Base-by-base conservation (phyloP, 2,797 vertebrate genomes). In the Epinephelus malabaricus region DNA sequence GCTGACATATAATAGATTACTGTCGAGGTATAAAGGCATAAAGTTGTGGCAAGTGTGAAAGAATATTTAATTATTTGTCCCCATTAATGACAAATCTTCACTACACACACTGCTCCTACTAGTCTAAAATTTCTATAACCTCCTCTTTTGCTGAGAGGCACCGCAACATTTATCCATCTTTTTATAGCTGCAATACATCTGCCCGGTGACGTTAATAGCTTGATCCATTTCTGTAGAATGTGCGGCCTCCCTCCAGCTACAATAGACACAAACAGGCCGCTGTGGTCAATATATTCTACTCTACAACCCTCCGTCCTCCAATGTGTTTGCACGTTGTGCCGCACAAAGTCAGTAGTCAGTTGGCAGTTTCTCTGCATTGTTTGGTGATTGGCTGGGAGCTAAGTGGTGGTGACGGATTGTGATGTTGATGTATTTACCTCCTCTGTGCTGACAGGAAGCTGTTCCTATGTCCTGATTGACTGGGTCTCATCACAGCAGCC, bases 361-460 rank as follows among this genome's bases (percentile, higher is more conserved):
- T 91, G 89, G 88, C 91, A 86, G 82, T 81, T 55, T 65, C 71
- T 81, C 72, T 65, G 64, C 73, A 83, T 85, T 92, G 92, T 91
- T 91, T 86, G 84, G 67, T 88, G 92, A 94, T 91, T 93, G 93
- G 92, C 92, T 81, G 79, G 55, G 49, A 87, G 88, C 87, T 92
- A 91, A 92, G 89, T 88, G 91, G 68, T 77, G 85, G 81, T 91
- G 93, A 95, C 87, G 47, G 90, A 86, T 83, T 84, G 87, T 87
- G 90, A 92, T 92, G 91, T 89, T 94, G 93, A 93, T 94, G 91
- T 92, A 93, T 95, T 95, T 93, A 91, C 91, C 86, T 88, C 86
- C 68, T 60, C 76, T 58, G 51, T 75, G 85, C 89, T 94, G 93
- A 92, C 87, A 91, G 92, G 82, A 89, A 90, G 83, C 88, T 78